Percentiles rank a stretch among this genome's conserved stretches.
Evolutionary conservation across 2,888 invertebrate species (phyloP).

Genomic region (Dendrolimus pini): DNA sequence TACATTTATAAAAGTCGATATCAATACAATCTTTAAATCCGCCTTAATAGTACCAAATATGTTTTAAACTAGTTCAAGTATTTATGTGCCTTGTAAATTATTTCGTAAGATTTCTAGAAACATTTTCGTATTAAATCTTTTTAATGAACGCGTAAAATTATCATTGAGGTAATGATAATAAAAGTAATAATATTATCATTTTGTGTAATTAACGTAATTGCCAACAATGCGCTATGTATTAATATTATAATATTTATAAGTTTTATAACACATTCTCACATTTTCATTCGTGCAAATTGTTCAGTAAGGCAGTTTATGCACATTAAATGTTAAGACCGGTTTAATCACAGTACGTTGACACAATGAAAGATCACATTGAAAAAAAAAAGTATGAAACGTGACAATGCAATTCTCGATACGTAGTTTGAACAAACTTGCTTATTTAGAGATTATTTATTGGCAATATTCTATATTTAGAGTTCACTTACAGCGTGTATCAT

Average conservation of each 20-base stretch:
- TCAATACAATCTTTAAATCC: too few species aligned
- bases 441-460: neutral
- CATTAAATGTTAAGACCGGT: conserved; percentile 6
- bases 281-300: neutral
- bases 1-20: too few species aligned
- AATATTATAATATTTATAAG: neutral
- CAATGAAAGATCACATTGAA: conserved; percentile 9
- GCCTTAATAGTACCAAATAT: too few species aligned
- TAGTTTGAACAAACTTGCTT: neutral
- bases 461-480: neutral
- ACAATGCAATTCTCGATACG: neutral
- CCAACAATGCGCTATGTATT: neutral
- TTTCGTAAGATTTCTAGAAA: too few species aligned
- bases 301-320: neutral
- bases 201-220: neutral
- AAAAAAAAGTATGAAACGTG: neutral
- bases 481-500: neutral
- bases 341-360: conserved; percentile 11
- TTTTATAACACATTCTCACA: neutral
- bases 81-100: too few species aligned
- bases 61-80: too few species aligned
- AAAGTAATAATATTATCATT: neutral
- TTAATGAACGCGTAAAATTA: conserved; percentile 7
- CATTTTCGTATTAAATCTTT: neutral
- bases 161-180: conserved; percentile 8